Evolutionary conservation across 1,140 invertebrate genomes (phyloP).

Genomic region (Eupeodes corollae): DNA sequence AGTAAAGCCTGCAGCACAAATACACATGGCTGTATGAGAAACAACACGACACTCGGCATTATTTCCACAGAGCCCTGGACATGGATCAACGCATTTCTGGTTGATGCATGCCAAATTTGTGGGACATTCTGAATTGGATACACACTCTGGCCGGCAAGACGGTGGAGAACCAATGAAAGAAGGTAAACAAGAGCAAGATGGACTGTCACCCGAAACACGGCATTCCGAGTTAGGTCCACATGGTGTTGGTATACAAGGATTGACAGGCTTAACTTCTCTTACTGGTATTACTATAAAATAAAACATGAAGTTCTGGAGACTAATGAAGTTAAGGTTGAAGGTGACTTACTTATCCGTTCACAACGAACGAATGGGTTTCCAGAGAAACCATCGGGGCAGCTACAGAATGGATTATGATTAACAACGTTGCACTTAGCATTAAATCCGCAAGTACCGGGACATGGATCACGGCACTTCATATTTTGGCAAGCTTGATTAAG

Average conservation of each 20-base stretch:
- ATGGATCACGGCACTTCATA: conserved; percentile 68
- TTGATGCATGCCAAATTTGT: conserved; percentile 65
- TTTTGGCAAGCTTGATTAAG: conserved; percentile 60
- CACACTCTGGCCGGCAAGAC: conserved; percentile 67
- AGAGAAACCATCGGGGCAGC: conserved; percentile 45
- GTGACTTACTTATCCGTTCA: conserved; percentile 43
- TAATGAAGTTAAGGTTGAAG: conserved; percentile 47
- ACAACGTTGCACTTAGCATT: conserved; percentile 49
- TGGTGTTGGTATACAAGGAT: conserved; percentile 55
- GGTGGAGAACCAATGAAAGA: conserved; percentile 66
- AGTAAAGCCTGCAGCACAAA: conserved; percentile 43
- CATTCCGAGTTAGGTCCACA: conserved; percentile 69
- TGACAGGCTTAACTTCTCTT: conserved; percentile 32
- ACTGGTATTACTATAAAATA: conserved; percentile 32
- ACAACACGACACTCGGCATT: conserved; percentile 30
- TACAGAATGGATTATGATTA: conserved; percentile 51
- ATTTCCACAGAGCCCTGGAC: conserved; percentile 22
- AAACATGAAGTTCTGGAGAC: not conserved
- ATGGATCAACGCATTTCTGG: conserved; percentile 41
- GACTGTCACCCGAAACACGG: conserved; percentile 45
- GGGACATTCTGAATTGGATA: conserved; percentile 66
- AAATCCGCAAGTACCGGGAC: conserved; percentile 60
- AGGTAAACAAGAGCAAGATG: conserved; percentile 57
- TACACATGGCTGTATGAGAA: conserved; percentile 37
- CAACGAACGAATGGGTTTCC: conserved; percentile 57